These are phyloP conservation scores for Nasonia oneida DNA, from an alignment of 2,888 invertebrate species.

Conservation along the genomic window DNA sequence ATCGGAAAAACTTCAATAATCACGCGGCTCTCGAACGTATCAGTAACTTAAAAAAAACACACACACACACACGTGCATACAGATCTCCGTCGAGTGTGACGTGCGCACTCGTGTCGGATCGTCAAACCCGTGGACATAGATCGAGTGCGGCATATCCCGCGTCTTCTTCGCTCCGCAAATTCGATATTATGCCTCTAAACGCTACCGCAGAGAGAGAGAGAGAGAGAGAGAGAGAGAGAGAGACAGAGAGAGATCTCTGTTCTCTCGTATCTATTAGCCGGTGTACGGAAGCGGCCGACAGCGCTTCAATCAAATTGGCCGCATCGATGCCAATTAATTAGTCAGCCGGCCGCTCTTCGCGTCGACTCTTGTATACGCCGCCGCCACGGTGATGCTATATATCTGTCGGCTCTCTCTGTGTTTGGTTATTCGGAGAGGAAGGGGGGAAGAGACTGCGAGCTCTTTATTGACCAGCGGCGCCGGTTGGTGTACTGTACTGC, in stretches of 20 bases:
- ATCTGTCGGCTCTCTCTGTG: slow-evolving; percentile 14
- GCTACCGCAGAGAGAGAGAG: not conserved
- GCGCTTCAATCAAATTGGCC: slow-evolving; percentile 68
- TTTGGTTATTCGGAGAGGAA: not conserved
- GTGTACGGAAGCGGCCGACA: slow-evolving; percentile 4
- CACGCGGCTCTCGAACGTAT: not conserved
- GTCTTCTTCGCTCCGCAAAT: slow-evolving; percentile 24
- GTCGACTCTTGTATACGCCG: not conserved
- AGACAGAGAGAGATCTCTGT: too few relatives aligned
- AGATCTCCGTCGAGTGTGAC: slow-evolving; percentile 8
- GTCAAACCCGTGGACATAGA: slow-evolving; percentile 44
- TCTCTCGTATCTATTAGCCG: not conserved
- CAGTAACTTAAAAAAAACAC: not conserved
- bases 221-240: too few relatives aligned
- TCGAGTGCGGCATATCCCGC: slow-evolving; percentile 24
- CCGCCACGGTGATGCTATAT: not conserved
- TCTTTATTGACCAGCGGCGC: slow-evolving; percentile 1
- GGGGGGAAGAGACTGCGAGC: not conserved
- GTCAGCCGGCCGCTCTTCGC: slow-evolving; percentile 64
- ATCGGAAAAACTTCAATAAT: not conserved
- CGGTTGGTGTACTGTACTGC: not conserved
- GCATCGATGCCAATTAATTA: slow-evolving; percentile 75
- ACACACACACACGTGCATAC: not conserved
- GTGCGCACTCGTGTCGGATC: slow-evolving; percentile 26
- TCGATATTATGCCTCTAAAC: slow-evolving; percentile 12